These are phyloP conservation scores for Hyperoplus immaculatus DNA, from an alignment of 2,797 vertebrate genomes.

Conservation along the genomic window DNA sequence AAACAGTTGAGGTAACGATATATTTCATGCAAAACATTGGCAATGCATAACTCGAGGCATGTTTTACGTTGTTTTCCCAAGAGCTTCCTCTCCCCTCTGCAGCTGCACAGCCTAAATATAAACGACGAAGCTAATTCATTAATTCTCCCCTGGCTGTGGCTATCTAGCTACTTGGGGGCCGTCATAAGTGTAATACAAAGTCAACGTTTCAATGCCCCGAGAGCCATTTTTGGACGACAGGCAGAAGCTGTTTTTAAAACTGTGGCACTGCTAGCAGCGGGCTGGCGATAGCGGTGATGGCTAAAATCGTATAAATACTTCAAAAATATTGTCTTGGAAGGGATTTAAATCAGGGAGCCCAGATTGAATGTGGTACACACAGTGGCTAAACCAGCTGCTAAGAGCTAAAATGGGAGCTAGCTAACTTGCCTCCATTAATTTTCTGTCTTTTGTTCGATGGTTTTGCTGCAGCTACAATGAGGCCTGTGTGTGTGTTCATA, in stretches of 20 bases:
- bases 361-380: conserved; percentile 8
- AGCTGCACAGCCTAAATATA: conserved; percentile 35
- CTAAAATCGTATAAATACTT: conserved; percentile 16
- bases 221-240: conserved; percentile 58
- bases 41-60: conserved; percentile 18
- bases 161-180: not conserved
- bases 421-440: conserved; percentile 86
- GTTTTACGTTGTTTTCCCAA: conserved; percentile 39
- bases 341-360: not conserved
- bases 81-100: conserved; percentile 22
- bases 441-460: conserved; percentile 84
- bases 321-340: conserved; percentile 13
- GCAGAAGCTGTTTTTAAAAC: conserved; percentile 49
- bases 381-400: conserved; percentile 20
- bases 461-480: conserved; percentile 70
- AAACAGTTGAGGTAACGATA: not conserved
- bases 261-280: conserved; percentile 56
- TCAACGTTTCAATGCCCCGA: conserved; percentile 50
- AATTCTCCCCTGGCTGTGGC: conserved; percentile 2
- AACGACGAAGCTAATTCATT: conserved; percentile 5
- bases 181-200: conserved; percentile 24
- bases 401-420: conserved; percentile 58
- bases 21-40: conserved; percentile 43
- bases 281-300: conserved; percentile 56
- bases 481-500: conserved; percentile 62